A percentile compares a stretch with the other conserved stretches of the same genome.
phyloP scores from a whole-genome alignment of 2,888 invertebrate species.

The Thera britannica region DNA sequence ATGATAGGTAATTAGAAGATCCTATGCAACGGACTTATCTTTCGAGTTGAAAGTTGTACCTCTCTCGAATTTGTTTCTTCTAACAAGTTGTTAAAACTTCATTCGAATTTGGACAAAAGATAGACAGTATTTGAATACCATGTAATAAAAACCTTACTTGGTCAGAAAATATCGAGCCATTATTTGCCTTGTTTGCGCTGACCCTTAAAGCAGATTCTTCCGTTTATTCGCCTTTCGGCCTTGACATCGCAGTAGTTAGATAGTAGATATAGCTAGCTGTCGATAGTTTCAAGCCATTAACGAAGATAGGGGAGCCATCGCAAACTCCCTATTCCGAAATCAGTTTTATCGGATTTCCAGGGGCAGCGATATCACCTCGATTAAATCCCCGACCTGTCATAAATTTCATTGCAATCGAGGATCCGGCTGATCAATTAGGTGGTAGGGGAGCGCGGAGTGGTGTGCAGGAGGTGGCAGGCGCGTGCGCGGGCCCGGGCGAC shows the following conservation, averaged over 20 bases:
- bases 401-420: constrained; percentile 81
- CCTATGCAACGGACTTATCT: neutral
- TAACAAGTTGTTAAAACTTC: neutral
- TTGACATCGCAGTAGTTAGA: constrained; percentile 10
- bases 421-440: constrained; percentile 78
- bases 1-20: neutral
- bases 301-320: constrained; percentile 15
- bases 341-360: constrained; percentile 60
- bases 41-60: neutral
- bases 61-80: neutral
- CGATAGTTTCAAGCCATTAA: constrained; percentile 5
- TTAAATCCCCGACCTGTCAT: constrained; percentile 80
- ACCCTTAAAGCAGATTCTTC: neutral
- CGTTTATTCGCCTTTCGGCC: constrained; percentile 23
- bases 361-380: constrained; percentile 67
- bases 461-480: constrained; percentile 39
- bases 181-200: neutral
- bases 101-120: neutral
- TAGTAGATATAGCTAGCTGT: constrained; percentile 3
- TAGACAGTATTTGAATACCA: neutral
- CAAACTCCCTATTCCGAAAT: constrained; percentile 44
- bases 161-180: neutral
- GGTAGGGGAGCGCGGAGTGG: constrained; percentile 47
- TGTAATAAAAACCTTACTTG: neutral
- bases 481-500: constrained; percentile 45